A percentile compares a stretch with the other conserved stretches of the same genome.
Evolutionary conservation across 2,113 vertebrate species (phyloP).

Genomic region (Aix galericulata): DNA sequence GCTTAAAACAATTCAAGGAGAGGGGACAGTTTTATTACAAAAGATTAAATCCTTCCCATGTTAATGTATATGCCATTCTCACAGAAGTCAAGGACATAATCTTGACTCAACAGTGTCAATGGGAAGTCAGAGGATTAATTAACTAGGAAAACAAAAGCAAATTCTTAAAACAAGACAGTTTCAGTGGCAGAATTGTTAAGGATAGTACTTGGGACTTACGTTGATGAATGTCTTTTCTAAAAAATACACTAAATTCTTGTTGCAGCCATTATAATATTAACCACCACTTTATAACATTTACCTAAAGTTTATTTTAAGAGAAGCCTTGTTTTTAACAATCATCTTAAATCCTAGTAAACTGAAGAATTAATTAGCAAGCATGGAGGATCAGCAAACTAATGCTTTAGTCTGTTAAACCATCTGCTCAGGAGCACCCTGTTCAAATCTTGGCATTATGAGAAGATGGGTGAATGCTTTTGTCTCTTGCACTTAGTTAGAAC

Average conservation of each 20-base stretch:
- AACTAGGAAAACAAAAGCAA: conserved; percentile 49
- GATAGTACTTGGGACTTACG: background rate
- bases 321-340: conserved; percentile 79
- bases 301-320: conserved; percentile 77
- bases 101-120: conserved; percentile 25
- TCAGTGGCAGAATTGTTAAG: background rate
- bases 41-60: background rate
- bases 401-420: conserved; percentile 83
- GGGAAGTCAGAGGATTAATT: conserved; percentile 44
- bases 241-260: conserved; percentile 10
- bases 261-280: conserved; percentile 47
- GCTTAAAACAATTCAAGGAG: background rate
- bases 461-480: conserved; percentile 59
- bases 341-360: conserved; percentile 80
- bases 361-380: conserved; percentile 83
- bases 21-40: background rate
- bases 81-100: conserved; percentile 32
- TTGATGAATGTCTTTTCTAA: background rate
- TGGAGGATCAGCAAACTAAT: conserved; percentile 80
- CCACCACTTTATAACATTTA: conserved; percentile 65
- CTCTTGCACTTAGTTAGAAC: conserved; percentile 57
- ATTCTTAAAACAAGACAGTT: conserved; percentile 31
- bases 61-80: background rate
- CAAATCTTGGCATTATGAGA: conserved; percentile 74
- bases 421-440: conserved; percentile 77